Base-by-base conservation (phyloP, 1,140 invertebrate species). In the Heterodera schachtii region DNA sequence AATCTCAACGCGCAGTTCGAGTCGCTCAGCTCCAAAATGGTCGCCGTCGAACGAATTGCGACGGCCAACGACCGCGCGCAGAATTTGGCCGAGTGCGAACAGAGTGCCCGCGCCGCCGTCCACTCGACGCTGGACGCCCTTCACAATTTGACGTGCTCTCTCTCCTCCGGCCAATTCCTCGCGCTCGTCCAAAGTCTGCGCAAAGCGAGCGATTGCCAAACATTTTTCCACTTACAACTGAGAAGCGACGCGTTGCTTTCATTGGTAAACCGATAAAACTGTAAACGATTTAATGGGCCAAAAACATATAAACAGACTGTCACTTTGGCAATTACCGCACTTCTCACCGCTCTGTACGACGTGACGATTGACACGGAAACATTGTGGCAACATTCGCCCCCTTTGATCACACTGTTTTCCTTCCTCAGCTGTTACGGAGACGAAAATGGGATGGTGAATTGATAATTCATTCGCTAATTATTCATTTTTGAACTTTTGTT, bases 11-110 rank as follows among this genome's bases (percentile, higher is more conserved):
- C 86, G 6, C 49, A 71, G 31, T 71, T 87, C 41, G 85, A 84
- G 49, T 84, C 82, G 46, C 70, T 86, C 46, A 87, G 78, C 69
- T 80, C 85, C n/a, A 86, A 86, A 82, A 87, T 86, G 86, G 77
- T 75, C n/a, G 85, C 81, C 8, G 80, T 87, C 46, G 80, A 87
- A 52, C 85, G 47, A 46, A 86, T 66, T 78, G 82, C 49, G 43
- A 87, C 46, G 21, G 60, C 21, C 47, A 19, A 64, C 64, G 47
- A 47, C 19, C 19, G 11, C 13, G n/a, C 57, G 57, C 57, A 64
- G 44, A 80, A 47, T 11, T 31, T 21, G 16, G 13, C 44, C 6
- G 41, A 79, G 9, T 78, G 46, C 49, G 71, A 87, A 70, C 76
- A 86, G 74, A 82, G 73, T 73, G 84, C 81, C 0, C 84, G 85